Evolutionary conservation across 2,888 invertebrate species (phyloP), one percentile per base, ranked within the genome.

Genomic region (Synergus gifuensis): DNA sequence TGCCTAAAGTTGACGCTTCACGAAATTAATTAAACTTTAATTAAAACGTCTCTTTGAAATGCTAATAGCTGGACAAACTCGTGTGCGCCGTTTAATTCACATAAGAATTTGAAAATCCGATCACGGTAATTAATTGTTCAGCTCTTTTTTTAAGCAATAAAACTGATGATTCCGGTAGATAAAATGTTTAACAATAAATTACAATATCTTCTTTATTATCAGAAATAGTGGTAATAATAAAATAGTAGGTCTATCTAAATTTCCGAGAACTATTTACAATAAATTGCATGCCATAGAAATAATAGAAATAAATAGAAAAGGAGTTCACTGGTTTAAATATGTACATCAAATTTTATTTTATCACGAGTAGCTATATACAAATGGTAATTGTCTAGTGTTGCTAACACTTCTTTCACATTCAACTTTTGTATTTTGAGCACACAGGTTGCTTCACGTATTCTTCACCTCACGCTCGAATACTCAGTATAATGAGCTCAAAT

Each of bases 1-100:
- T 82, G 83, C 81, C 81, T 83, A 82, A 81, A 84, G 86, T 86
- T 85, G 83, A 85, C 85, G 87, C 87, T 88, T 88, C 88, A 89
- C 90, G 89, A 91, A 91, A 91, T 91, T 91, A 91, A 92, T 92
- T 92, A 90, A 90, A 89, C 85, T 89, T 91, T 91, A 90, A 92
- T 92, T 91, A 90, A 91, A 90, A 88, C 90, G 89, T 88, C 89
- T 90, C 92, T 92, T 92, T 92, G 92, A 91, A 90, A 92, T 92
- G 92, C 89, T 92, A 92, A 92, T 92, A 89, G 89, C 83, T 89
- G 89, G 89, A 90, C 90, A 91, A 91, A 92, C 90, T 1, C 22
- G 90, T 87, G 85, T 84, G 83, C 83, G 84, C 82, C 83, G 83
- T 85, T 80, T 81, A 67, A 82, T 84, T 84, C 84, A 81, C 83